These are phyloP conservation scores for Steinernema khuongi DNA, from an alignment of 1,140 invertebrate genomes.

Conservation along the genomic window DNA sequence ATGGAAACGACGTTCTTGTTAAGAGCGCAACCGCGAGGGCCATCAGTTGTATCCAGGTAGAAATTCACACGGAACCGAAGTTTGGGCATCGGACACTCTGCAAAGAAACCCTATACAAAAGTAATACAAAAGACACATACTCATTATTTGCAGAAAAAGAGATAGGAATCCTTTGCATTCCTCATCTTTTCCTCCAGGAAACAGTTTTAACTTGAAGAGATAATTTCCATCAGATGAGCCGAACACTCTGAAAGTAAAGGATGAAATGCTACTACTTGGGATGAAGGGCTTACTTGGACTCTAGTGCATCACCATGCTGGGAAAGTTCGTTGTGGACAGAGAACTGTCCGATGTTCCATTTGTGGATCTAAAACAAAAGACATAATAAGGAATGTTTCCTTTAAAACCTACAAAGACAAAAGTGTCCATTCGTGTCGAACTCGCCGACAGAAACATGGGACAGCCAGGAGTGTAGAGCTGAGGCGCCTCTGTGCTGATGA, in stretches of 20 bases:
- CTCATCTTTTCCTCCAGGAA: conserved; percentile 36
- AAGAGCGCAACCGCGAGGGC: conserved; percentile 29
- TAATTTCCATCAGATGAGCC: conserved; percentile 23
- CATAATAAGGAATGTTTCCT: too few species aligned
- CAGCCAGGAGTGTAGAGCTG: not conserved
- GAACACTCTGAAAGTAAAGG: conserved; percentile 24
- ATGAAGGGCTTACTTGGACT: not conserved
- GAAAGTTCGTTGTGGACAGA: conserved; percentile 24
- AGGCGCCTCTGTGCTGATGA: not conserved
- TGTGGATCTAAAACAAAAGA: too few species aligned
- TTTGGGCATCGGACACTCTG: conserved; percentile 31
- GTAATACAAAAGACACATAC: conserved; percentile 12
- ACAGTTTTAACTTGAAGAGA: conserved; percentile 31
- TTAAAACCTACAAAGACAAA: too few species aligned
- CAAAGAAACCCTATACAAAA: conserved; percentile 8
- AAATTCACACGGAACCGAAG: conserved; percentile 37
- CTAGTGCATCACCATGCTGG: conserved; percentile 9
- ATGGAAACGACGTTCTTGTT: conserved; percentile 36
- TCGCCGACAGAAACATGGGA: not conserved
- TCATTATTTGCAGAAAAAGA: conserved; percentile 31
- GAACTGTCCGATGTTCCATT: conserved; percentile 30
- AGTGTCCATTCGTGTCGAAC: not conserved
- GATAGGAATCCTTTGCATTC: conserved; percentile 36
- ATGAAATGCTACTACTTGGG: not conserved
- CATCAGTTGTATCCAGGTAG: conserved; percentile 29